A percentile compares a stretch with the other conserved stretches of the same genome.
Conservation (phyloP, 2,797 vertebrate genomes). For the Gymnopithys bicolor region DNA sequence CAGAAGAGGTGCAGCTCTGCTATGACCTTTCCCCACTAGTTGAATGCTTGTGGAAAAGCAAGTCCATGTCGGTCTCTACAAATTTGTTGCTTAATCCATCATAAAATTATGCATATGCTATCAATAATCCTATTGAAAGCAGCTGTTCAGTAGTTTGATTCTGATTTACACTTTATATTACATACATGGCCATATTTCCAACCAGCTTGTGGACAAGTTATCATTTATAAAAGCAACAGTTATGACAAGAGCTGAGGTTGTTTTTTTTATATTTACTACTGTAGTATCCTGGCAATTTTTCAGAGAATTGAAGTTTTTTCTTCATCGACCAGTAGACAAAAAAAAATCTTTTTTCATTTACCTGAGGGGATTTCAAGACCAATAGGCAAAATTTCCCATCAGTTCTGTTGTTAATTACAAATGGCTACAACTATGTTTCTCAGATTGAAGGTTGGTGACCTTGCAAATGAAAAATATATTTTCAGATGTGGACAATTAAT, state of each 20-base stretch:
- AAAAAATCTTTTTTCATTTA: not conserved
- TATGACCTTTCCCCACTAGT: not conserved
- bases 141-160: not conserved
- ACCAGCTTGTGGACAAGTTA: not conserved
- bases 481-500: constrained; percentile 65
- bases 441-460: constrained; percentile 24
- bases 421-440: not conserved
- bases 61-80: not conserved
- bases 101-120: not conserved
- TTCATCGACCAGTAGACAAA: not conserved
- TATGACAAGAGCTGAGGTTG: not conserved
- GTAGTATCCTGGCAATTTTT: not conserved
- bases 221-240: not conserved
- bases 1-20: not conserved
- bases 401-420: constrained; percentile 20
- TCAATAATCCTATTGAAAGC: not conserved
- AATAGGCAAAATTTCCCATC: not conserved
- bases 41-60: not conserved
- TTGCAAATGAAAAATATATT: constrained; percentile 2
- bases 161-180: not conserved
- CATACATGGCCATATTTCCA: not conserved
- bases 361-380: not conserved
- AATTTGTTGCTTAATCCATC: not conserved
- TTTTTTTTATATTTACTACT: not conserved
- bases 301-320: not conserved